Conservation (phyloP, 2,113 vertebrate genomes). For the Osmerus eperlanus region DNA sequence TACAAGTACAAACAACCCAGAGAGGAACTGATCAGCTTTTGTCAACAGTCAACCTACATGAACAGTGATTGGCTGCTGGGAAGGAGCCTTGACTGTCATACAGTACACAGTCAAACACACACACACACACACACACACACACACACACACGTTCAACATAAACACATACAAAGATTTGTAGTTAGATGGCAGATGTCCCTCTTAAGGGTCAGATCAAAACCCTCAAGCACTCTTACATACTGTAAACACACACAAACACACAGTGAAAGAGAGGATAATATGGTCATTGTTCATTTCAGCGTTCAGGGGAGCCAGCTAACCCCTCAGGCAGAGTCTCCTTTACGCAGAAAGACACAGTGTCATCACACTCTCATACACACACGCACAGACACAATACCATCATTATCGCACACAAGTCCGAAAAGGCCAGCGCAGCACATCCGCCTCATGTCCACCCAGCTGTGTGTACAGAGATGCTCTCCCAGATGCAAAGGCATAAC, state of each 20-base stretch:
- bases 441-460: neutral
- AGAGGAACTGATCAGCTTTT: too few relatives aligned
- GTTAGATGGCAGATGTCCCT: too few relatives aligned
- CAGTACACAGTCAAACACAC: too few relatives aligned
- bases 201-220: too few relatives aligned
- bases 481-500: neutral
- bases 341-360: neutral
- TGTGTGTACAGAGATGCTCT: neutral
- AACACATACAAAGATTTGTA: too few relatives aligned
- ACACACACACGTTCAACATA: too few relatives aligned
- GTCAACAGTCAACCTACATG: too few relatives aligned
- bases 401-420: neutral
- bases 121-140: too few relatives aligned
- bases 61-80: too few relatives aligned
- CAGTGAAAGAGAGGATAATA: neutral
- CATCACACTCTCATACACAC: neutral
- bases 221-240: neutral
- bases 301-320: neutral
- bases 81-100: too few relatives aligned
- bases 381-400: too few relatives aligned
- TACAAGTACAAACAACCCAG: too few relatives aligned
- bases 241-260: neutral
- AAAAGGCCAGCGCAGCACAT: neutral
- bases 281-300: neutral
- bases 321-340: neutral